Conservation (phyloP, 1,140 invertebrate species). For the Nymphalis io region DNA sequence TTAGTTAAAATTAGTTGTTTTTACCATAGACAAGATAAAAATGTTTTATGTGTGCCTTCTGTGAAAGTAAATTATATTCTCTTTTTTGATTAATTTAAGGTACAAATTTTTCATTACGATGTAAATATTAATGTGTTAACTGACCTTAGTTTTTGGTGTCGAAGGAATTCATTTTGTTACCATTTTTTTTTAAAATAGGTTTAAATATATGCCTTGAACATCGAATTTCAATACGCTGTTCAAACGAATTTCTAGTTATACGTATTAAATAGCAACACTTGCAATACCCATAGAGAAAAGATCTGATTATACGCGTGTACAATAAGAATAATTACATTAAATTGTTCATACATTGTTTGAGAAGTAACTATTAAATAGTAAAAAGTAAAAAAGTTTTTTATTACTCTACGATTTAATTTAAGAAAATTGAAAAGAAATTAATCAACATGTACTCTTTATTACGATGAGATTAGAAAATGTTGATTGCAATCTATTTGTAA, state of each 20-base stretch:
- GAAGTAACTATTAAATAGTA: neutral
- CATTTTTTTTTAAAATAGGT: constrained; percentile 1
- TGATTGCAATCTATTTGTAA: constrained; percentile 30
- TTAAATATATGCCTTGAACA: constrained; percentile 9
- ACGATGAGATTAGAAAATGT: constrained; percentile 24
- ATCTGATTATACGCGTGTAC: neutral
- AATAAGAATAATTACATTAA: too few relatives aligned
- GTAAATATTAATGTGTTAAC: neutral
- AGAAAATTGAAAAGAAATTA: neutral
- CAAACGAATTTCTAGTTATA: constrained; percentile 33
- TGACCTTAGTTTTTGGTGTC: neutral
- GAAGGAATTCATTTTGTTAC: neutral
- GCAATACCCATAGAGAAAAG: constrained; percentile 11
- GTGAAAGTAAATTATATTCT: neutral
- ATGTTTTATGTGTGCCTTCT: neutral
- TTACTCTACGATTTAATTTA: neutral
- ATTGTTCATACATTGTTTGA: neutral
- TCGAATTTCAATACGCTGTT: constrained; percentile 27
- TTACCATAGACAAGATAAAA: neutral
- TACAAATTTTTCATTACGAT: neutral
- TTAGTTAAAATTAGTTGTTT: neutral
- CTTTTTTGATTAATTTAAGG: neutral
- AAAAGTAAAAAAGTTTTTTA: neutral
- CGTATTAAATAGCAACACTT: constrained; percentile 29
- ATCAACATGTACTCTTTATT: constrained; percentile 13